A percentile compares a stretch with the other conserved stretches of the same genome.
phyloP scores from a whole-genome alignment of 2,888 invertebrate genomes.

The Schrankia costaestrigalis region DNA sequence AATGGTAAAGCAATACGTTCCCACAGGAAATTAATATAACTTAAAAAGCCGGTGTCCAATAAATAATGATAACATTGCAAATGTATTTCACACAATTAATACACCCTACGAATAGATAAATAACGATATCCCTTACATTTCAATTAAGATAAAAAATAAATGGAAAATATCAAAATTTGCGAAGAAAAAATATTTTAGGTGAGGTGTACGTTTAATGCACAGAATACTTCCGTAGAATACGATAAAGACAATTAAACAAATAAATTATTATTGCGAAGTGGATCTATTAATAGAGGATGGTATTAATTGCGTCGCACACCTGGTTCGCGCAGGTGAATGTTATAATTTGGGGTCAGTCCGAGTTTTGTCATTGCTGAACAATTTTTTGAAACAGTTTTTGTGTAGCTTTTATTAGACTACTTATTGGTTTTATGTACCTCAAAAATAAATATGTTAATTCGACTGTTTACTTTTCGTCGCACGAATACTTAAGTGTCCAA shows the following conservation, averaged over 20 bases:
- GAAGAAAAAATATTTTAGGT: conserved; percentile 51
- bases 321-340: conserved; percentile 72
- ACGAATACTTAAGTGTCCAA: too few species aligned
- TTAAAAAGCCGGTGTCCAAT: conserved; percentile 44
- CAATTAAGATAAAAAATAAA: conserved; percentile 65
- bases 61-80: conserved; percentile 59
- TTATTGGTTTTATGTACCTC: too few species aligned
- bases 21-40: conserved; percentile 57
- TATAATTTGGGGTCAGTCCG: conserved; percentile 72
- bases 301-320: conserved; percentile 74
- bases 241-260: conserved; percentile 64
- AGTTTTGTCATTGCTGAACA: too few species aligned
- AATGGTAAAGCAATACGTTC: conserved; percentile 31
- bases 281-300: conserved; percentile 65
- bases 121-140: conserved; percentile 43
- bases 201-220: conserved; percentile 35
- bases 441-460: too few species aligned
- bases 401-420: too few species aligned
- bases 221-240: conserved; percentile 38
- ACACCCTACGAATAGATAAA: conserved; percentile 38
- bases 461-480: too few species aligned
- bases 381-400: conserved; percentile 55
- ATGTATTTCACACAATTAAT: conserved; percentile 61
- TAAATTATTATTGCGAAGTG: conserved; percentile 49
- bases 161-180: conserved; percentile 42